Evolutionary conservation across 2,888 invertebrate species (phyloP), one percentile per base, ranked within the genome.

Genomic region (Ophraella communa): DNA sequence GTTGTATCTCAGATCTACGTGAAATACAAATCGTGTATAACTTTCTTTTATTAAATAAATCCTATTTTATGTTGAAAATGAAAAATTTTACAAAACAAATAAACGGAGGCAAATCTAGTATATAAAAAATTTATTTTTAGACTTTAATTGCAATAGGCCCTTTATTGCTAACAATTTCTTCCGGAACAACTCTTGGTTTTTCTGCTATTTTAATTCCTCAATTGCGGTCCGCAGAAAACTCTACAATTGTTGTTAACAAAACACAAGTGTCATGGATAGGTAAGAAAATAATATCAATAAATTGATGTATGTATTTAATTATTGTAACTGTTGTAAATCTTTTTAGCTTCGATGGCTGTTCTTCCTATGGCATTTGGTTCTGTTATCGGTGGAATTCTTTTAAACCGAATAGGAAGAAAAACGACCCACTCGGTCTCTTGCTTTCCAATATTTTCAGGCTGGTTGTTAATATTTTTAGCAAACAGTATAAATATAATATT

Each of bases 301-400:
- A n/a, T n/a, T n/a, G n/a, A n/a, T n/a, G n/a, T n/a, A n/a, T n/a
- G 24, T 24, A 24, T 24, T 24, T 24, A 7, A 53, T 14, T 11
- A 54, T 11, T 54, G 4, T 17, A 8, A 54, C 2, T n/a, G 21
- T 23, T 24, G 52, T n/a, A n/a, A n/a, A n/a, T n/a, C n/a, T n/a
- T n/a, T n/a, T n/a, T n/a, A n/a, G n/a, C 89, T 65, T 85, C 88
- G 27, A 86, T 88, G 82, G 86, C 88, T 18, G 86, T 87, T 0
- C 78, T 89, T 0, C 87, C 88, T 0, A 88, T 89, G 88, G 87
- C 87, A 0, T 82, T 86, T 0, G 89, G 89, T 0, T 88, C 89
- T 69, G 81, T 89, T 2, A 73, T 88, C 27, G 84, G 86, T 3
- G 88, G 89, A 1, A 80, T 86, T 77, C 77, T 88, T 70, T 87